Evolutionary conservation across 1,140 invertebrate species (phyloP), one percentile per base, ranked within the genome.

Genomic region (Achatina immaculata): DNA sequence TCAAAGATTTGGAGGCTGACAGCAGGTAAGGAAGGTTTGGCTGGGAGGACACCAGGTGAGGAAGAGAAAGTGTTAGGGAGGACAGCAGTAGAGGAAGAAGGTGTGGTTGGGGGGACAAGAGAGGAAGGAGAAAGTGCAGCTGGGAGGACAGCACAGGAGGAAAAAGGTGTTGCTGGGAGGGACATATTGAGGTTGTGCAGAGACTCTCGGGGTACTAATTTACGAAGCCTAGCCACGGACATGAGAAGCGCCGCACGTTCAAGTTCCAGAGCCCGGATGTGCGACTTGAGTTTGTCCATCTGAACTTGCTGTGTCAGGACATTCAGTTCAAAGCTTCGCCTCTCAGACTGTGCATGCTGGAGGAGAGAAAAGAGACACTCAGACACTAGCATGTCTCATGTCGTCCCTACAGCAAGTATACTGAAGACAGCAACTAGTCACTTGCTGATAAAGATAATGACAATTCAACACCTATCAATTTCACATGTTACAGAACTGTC

Each of bases 181-280:
- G 69, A 48, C 21, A 82, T 75, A 28, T 88, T 84, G 16, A 88
- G 55, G 36, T 84, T 77, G 4, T 83, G 69, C 69, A 84, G 81
- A 9, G 86, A 83, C 0, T 82, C 84, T 40, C 84, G 86, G 0
- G 89, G 86, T n/a, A 90, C 73, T 11, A 81, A 80, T 21, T 85
- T 83, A 77, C 84, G 81, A 68, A 90, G 81, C 62, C 83, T 89
- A 14, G 84, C 79, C 11, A 90, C 88, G 6, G 88, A 83, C 40
- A 85, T 86, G 16, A 91, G 80, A 36, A 90, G 85, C 42, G 89
- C 89, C 24, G 85, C 81, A 14, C 90, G 73, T 76, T 91, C 90
- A 19, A 91, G 79, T 79, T 91, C 90, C 24, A 91, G 78, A 3
- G 88, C 86, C 11, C 86, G 86, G 34, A 90, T 86, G 55, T 89